These are phyloP conservation scores for Nestor notabilis DNA, from an alignment of 2,113 vertebrate species.

Conservation along the genomic window DNA sequence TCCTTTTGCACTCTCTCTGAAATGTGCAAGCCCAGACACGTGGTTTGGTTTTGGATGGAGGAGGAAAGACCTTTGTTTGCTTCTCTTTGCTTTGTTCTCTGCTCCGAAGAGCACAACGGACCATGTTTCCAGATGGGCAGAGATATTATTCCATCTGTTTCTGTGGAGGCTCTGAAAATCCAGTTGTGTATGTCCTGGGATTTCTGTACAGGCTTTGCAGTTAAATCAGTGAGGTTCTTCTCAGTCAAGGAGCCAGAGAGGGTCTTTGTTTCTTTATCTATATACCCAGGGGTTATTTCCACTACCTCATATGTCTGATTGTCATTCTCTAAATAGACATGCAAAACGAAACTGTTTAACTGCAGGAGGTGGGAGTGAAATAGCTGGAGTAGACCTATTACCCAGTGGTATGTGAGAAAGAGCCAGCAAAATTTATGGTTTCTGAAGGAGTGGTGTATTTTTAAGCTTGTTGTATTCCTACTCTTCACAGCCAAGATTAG, in stretches of 20 bases:
- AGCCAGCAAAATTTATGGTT: constrained; percentile 44
- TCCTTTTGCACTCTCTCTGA: neutral
- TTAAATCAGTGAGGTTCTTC: neutral
- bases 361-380: neutral
- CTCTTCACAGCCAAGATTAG: constrained; percentile 43
- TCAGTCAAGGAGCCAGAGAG: neutral
- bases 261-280: neutral
- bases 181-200: neutral
- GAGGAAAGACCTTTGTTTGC: neutral
- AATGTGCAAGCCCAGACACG: neutral
- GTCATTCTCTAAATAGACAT: neutral
- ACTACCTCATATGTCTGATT: neutral
- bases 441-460: constrained; percentile 46
- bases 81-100: neutral
- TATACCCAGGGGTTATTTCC: neutral
- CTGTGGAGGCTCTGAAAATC: neutral
- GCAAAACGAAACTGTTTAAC: neutral
- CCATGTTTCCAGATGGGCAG: neutral
- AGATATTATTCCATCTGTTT: neutral
- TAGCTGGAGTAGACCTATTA: neutral
- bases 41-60: neutral
- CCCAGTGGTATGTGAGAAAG: neutral
- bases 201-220: neutral
- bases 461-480: constrained; percentile 49
- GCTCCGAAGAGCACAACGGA: neutral